phyloP scores from a whole-genome alignment of 2,113 vertebrate genomes.

The Coturnix japonica region DNA sequence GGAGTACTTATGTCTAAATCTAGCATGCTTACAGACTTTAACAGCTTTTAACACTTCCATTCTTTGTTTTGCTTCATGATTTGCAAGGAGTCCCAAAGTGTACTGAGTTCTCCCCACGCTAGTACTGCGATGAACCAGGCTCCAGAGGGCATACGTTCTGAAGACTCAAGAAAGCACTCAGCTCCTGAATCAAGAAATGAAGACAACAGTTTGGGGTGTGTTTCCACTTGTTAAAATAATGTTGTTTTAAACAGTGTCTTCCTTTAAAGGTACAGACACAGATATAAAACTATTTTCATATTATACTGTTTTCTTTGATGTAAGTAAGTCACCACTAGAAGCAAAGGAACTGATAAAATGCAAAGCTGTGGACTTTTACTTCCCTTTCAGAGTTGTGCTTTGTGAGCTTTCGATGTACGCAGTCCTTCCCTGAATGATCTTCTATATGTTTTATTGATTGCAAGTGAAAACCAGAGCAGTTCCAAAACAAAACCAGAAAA shows the following conservation, averaged over 20 bases:
- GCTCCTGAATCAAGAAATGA: constrained; percentile 61
- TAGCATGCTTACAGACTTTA: background rate
- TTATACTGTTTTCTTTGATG: background rate
- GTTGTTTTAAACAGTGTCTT: background rate
- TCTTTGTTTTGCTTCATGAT: constrained; percentile 5
- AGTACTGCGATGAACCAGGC: constrained; percentile 30
- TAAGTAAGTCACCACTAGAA: background rate
- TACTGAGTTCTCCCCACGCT: constrained; percentile 55
- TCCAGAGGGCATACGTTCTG: constrained; percentile 42
- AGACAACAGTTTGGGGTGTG: constrained; percentile 73
- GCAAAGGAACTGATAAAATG: background rate
- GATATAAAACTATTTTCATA: background rate
- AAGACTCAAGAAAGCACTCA: constrained; percentile 63
- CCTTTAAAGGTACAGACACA: background rate
- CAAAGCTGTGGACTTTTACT: background rate
- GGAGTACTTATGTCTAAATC: background rate
- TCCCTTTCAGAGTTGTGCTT: background rate
- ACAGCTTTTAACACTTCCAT: constrained; percentile 12
- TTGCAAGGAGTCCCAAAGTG: constrained; percentile 74
- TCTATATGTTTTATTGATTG: background rate
- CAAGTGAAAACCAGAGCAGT: background rate
- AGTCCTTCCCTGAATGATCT: background rate
- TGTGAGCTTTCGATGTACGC: background rate
- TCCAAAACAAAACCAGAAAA: background rate
- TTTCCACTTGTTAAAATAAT: background rate